Base-by-base conservation (phyloP, 2,113 vertebrate species). In the Austrofundulus limnaeus region DNA sequence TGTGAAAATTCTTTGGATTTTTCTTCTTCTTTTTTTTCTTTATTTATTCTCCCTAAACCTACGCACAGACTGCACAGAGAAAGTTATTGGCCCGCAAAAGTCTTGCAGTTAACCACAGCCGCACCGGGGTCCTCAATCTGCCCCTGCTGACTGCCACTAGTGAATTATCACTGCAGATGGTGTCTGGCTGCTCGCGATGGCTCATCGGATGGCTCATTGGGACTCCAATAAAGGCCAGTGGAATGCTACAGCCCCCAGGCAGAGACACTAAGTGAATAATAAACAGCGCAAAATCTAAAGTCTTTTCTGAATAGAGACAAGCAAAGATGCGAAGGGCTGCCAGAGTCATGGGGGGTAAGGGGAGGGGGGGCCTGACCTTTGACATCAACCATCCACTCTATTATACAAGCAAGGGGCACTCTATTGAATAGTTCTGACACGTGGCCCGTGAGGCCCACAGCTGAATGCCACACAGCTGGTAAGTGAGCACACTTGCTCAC, bases 161-260 rank as follows among this genome's bases (percentile, higher is more conserved):
- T 88, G 82, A 87, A 86, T 90, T 88, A 88, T 74, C 59, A 84
- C 87, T 88, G 86, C 89, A 91, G 88, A 91, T 91, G 88, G 88
- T 77, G 87, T 87, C 86, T 86, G 83, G 81, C 78, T 72, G 70
- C 73, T 78, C 83, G 90, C 82, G 90, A 91, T 87, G 82, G 81
- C 87, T 85, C 80, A 80, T 90, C 89, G 86, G 85, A 83, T 84
- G 83, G 84, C 82, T 82, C 77, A 81, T 61, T 72, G 85, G 77
- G 71, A 61, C 64, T 72, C 66, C 73, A 82, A 88, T 87, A 91
- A 89, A 85, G 82, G 83, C 80, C 77, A 59, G 70, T 49, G 88
- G 89, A 91, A 91, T 91, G 86, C 80, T 74, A 48, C 25, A 82
- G 83, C 82, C 86, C 83, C 80, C 41, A 49, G 75, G 78, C 70